Conservation (phyloP, 1,140 invertebrate genomes). For the Psix sp. region DNA sequence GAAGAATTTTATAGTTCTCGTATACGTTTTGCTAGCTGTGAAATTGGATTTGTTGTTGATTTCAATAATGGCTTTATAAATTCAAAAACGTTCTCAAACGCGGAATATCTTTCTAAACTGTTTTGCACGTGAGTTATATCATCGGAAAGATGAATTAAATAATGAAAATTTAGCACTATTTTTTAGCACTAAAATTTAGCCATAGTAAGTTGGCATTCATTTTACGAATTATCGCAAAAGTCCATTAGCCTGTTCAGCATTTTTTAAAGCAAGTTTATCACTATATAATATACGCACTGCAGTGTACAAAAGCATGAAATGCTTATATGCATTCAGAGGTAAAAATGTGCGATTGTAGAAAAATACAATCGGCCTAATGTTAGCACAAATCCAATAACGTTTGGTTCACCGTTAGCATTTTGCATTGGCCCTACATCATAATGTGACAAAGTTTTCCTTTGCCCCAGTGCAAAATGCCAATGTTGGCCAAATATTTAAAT, state of each 20-base stretch:
- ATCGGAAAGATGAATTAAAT: constrained; percentile 14
- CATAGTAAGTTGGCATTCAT: constrained; percentile 4
- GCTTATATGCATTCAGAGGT: constrained; percentile 4
- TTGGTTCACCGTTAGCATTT: not conserved
- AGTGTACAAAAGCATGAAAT: constrained; percentile 9
- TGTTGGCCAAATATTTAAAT: constrained; percentile 1
- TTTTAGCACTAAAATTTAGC: too few species aligned
- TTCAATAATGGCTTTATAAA: constrained; percentile 24
- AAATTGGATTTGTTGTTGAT: constrained; percentile 1
- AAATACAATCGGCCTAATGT: constrained; percentile 3
- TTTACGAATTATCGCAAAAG: constrained; percentile 2
- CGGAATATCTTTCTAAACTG: too few species aligned
- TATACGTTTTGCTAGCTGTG: not conserved
- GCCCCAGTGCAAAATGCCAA: not conserved
- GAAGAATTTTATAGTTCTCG: not conserved
- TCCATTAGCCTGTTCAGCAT: not conserved
- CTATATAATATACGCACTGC: constrained; percentile 11
- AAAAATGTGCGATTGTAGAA: constrained; percentile 12
- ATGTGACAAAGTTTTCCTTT: constrained; percentile 2
- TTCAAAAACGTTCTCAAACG: constrained; percentile 13
- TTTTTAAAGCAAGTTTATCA: constrained; percentile 1
- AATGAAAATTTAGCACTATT: constrained; percentile 11
- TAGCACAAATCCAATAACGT: not conserved
- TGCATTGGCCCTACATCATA: not conserved
- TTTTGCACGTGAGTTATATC: constrained; percentile 3